Evolutionary conservation across 2,797 vertebrate genomes (phyloP).

Genomic region (Phataginus tetradactyla): DNA sequence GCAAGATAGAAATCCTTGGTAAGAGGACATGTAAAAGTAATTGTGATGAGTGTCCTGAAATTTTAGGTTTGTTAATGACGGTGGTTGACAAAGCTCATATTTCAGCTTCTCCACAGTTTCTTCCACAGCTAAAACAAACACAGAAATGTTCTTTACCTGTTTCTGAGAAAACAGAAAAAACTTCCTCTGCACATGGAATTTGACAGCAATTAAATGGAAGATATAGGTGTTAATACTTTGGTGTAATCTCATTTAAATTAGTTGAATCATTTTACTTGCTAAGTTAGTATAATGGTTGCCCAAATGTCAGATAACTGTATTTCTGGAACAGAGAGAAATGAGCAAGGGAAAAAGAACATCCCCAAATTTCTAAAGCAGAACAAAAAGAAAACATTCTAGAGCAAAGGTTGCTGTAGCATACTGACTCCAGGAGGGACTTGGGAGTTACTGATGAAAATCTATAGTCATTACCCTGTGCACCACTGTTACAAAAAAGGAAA

Average conservation of each 20-base stretch:
- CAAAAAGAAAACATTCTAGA: background rate
- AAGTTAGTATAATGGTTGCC: background rate
- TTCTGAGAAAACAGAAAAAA: constrained; percentile 8
- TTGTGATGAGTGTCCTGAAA: background rate
- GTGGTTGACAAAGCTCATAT: background rate
- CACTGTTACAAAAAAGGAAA: constrained; percentile 57
- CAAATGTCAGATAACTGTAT: background rate
- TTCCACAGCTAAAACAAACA: background rate
- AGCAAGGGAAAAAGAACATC: background rate
- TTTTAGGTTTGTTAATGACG: background rate
- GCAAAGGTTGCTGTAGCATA: background rate
- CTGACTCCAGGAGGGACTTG: constrained; percentile 41
- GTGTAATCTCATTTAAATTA: background rate
- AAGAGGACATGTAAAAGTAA: background rate
- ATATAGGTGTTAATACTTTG: background rate
- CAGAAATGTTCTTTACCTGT: background rate
- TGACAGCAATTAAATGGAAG: constrained; percentile 9
- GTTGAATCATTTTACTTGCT: background rate
- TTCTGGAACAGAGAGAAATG: background rate
- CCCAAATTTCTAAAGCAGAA: constrained; percentile 2
- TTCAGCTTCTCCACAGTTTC: background rate
- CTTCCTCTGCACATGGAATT: background rate
- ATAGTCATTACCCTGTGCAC: background rate
- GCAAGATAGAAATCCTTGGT: background rate
- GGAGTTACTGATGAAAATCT: constrained; percentile 64